Base-by-base conservation (phyloP, 2,888 invertebrate species). In the Ellobium chinense region DNA sequence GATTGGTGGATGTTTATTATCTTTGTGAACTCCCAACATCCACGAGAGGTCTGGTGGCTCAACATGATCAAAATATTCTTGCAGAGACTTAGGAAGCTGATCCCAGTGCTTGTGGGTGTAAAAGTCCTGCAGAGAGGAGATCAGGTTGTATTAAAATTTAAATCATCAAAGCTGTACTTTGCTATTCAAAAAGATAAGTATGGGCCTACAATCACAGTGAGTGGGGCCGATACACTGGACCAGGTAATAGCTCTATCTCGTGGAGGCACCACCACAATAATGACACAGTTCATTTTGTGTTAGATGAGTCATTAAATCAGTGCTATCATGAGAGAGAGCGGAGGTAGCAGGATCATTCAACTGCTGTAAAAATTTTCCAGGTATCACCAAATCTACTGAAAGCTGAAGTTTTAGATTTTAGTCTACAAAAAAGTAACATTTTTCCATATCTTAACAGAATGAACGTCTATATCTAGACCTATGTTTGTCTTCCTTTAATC, bases 81-180 rank as follows among this genome's bases (percentile, higher is more conserved):
- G 84, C 85, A 87, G 83, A 1, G 79, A 72, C 24, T 31, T 21
- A 0, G 84, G 84, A 18, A 88, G 80, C 56, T 72, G 74, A 1
- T 81, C 66, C 88, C 88, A 88, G 24, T 85, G 78, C 14, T 82
- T 66, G 24, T 78, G 34, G 7, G 85, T 83, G 80, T 86, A 88
- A 68, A 86, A 88, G 73, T 87, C 87, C 88, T 88, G 79, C 24
- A 78, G 83, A 66, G 29, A 54, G n/a, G n/a, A n/a, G n/a, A n/a
- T n/a, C n/a, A 56, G 18, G 54, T 66, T 27, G 72, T 54, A 46
- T 37, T 7, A 24, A 63, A 62, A 39, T 56, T 63, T 60, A 46
- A 31, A 66, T 21, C 12, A n/a, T 76, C 29, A 14, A 36, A 37
- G 9, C 1, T 39, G 46, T n/a, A n/a, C n/a, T n/a, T n/a, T n/a